Evolutionary conservation across 2,797 vertebrate species (phyloP), one percentile per base, ranked within the genome.

Genomic region (Xerus rutilus): DNA sequence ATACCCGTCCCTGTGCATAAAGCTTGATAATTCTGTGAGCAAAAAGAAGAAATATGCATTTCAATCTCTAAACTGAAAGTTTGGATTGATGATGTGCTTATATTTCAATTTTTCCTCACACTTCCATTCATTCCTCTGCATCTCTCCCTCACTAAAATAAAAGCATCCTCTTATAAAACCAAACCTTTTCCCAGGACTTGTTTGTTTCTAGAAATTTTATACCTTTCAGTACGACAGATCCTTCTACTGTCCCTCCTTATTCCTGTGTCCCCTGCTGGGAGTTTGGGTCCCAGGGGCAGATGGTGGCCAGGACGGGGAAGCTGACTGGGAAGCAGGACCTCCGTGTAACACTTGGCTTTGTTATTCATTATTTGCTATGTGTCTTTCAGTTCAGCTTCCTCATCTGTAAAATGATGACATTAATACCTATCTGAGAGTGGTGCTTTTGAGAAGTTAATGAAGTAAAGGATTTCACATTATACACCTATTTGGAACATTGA

Each of bases 21-120:
- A 91, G 91, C 59, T 54, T 12, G 43, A 57, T 91, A 82, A 94
- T 91, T 78, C 65, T 23, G 14, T 0, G 2, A 94, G 82, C 13
- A 43, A 86, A 79, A 86, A 52, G n/a, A 86, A 52, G 90, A 81
- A 95, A 45, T 84, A 91, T 86, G 43, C 43, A 93, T 82, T 91
- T 93, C 74, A 74, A 59, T 72, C 69, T 97, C n/a, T 73, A 77
- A 74, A 45, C 7, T 49, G 49, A 86, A 91, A 30, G 32, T 30
- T 82, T 70, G 4, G 52, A 57, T 86, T 49, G 74, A 13, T 79
- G 30, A 74, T 86, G 32, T 69, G 72, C 70, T 97, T 79, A 18
- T 86, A 83, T 92, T 93, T 91, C 69, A 13, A 20, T 43, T 81
- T 86, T 86, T 76, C 18, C 54, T 25, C 83, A 54, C 43, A 69